A percentile compares a stretch with the other conserved stretches of the same genome.
These are phyloP conservation scores for Stenodema calcarata DNA, from an alignment of 2,888 invertebrate genomes.

Conservation along the genomic window DNA sequence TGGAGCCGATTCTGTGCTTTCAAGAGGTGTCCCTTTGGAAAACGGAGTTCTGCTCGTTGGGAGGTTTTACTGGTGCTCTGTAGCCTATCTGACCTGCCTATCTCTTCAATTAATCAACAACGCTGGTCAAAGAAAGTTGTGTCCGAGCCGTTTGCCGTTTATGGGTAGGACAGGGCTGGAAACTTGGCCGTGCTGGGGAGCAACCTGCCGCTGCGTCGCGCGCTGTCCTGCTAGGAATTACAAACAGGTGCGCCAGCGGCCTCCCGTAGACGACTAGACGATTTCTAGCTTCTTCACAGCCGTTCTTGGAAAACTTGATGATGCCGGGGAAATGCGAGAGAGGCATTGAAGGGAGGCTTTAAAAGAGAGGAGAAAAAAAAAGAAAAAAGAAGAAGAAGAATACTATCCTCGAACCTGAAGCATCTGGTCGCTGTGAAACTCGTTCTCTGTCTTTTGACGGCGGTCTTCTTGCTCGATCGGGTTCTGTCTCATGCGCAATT, in stretches of 20 bases:
- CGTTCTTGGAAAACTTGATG: slow-evolving; percentile 33
- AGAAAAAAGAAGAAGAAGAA: slow-evolving; percentile 8
- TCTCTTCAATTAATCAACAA: slow-evolving; percentile 47
- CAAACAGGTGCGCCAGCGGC: slow-evolving; percentile 35
- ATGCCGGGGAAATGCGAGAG: slow-evolving; percentile 13
- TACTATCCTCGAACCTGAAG: background rate
- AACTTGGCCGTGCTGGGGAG: background rate
- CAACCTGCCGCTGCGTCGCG: background rate
- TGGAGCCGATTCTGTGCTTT: background rate
- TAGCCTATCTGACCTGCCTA: slow-evolving; percentile 17
- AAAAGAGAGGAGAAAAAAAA: no score
- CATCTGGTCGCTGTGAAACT: slow-evolving; percentile 20
- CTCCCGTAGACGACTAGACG: background rate
- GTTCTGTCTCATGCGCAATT: background rate
- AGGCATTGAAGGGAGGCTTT: background rate
- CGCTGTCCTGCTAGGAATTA: slow-evolving; percentile 10
- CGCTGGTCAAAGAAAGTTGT: slow-evolving; percentile 45
- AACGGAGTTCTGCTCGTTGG: slow-evolving; percentile 12
- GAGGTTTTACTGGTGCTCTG: background rate
- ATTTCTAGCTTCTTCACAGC: slow-evolving; percentile 21
- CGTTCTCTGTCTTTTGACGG: slow-evolving; percentile 1
- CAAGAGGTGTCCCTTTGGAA: background rate
- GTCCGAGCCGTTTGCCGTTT: slow-evolving; percentile 16
- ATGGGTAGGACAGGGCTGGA: background rate
- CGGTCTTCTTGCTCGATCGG: background rate